Conservation (phyloP, 2,888 invertebrate species). For the Anorthoa munda region DNA sequence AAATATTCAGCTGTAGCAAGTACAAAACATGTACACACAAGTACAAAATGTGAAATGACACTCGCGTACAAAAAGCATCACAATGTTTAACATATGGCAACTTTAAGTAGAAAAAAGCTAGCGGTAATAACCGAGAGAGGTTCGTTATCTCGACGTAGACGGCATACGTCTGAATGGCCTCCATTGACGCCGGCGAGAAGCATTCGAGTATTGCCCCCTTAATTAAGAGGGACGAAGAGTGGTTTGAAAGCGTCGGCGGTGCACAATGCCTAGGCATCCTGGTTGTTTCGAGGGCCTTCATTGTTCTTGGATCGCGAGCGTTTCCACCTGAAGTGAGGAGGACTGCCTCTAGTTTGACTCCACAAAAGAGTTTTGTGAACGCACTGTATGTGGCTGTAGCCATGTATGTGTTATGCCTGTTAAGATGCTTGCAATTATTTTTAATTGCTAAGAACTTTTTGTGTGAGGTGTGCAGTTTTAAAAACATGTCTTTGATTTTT, state of each 20-base stretch:
- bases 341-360: conserved; percentile 58
- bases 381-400: conserved; percentile 29
- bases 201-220: conserved; percentile 86
- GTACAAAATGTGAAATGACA: conserved; percentile 36
- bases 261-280: conserved; percentile 80
- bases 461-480: conserved; percentile 35
- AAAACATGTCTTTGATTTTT: conserved; percentile 40
- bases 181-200: conserved; percentile 77
- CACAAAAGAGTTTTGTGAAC: conserved; percentile 65
- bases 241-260: conserved; percentile 80
- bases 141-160: conserved; percentile 86
- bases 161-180: conserved; percentile 84
- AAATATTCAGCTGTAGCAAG: conserved; percentile 9
- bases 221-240: conserved; percentile 88
- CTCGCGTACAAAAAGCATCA: conserved; percentile 40
- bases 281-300: conserved; percentile 77
- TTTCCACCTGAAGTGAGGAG: conserved; percentile 74
- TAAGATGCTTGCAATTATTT: conserved; percentile 65
- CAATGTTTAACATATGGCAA: conserved; percentile 53
- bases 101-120: conserved; percentile 71
- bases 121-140: conserved; percentile 85
- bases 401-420: conserved; percentile 41
- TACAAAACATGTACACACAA: conserved; percentile 11
- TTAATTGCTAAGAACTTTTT: conserved; percentile 60
- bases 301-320: conserved; percentile 81